A percentile compares a stretch with the other conserved stretches of the same genome.
phyloP scores from a whole-genome alignment of 2,113 vertebrate genomes.

The Leptocoma aspasia region DNA sequence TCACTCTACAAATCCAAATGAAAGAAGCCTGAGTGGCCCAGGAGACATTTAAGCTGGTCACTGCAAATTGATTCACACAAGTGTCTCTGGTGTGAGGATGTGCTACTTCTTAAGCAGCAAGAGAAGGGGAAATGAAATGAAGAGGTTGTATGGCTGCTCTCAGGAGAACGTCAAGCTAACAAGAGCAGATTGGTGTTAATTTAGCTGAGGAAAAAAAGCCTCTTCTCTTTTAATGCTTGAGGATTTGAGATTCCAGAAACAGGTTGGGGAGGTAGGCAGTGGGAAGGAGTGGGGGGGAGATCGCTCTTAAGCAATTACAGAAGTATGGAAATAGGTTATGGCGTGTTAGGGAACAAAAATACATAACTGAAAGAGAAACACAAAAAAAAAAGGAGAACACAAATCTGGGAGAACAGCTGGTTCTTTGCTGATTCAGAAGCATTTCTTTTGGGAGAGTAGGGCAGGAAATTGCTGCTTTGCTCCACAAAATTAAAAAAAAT shows the following conservation, averaged over 20 bases:
- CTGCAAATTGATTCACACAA: constrained; percentile 44
- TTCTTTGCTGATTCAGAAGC: neutral
- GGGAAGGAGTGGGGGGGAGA: neutral
- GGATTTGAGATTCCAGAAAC: constrained; percentile 6
- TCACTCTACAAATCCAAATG: neutral
- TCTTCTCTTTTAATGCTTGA: constrained; percentile 1
- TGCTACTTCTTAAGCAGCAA: constrained; percentile 24
- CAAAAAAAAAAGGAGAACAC: neutral
- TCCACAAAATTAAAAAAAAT: neutral
- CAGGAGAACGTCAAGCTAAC: neutral
- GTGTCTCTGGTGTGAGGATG: constrained; percentile 51
- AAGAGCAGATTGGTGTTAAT: constrained; percentile 57
- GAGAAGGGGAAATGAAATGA: constrained; percentile 34
- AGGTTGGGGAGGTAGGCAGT: neutral
- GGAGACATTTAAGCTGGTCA: constrained; percentile 50
- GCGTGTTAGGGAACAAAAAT: neutral
- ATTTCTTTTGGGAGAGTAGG: neutral
- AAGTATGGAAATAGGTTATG: neutral
- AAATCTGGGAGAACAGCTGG: neutral
- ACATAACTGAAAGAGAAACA: neutral
- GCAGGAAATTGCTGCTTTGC: neutral
- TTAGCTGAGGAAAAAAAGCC: constrained; percentile 30
- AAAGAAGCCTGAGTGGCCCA: neutral
- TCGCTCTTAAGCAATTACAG: neutral
- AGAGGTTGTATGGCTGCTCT: constrained; percentile 50